These are phyloP conservation scores for Trachurus trachurus DNA, from an alignment of 2,797 vertebrate species.

Conservation along the genomic window DNA sequence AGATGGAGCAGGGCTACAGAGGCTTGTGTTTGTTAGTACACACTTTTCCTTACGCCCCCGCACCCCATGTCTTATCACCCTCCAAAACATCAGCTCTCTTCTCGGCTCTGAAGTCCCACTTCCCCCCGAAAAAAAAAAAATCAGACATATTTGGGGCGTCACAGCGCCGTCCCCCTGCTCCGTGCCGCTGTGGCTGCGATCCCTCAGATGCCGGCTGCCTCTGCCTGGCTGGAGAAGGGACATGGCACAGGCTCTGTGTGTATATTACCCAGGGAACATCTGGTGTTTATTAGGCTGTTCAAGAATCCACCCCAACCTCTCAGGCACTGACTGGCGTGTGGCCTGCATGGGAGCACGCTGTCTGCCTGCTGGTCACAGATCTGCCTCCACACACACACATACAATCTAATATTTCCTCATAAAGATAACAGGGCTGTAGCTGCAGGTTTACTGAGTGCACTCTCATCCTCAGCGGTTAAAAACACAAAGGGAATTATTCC, in stretches of 20 bases:
- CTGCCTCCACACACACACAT: slow-evolving; percentile 51
- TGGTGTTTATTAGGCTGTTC: slow-evolving; percentile 87
- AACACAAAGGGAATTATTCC: slow-evolving; percentile 52
- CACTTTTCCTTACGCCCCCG: slow-evolving; percentile 31
- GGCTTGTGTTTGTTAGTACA: slow-evolving; percentile 40
- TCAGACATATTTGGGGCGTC: slow-evolving; percentile 15
- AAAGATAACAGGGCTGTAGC: slow-evolving; percentile 66
- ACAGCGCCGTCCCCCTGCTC: slow-evolving; percentile 25
- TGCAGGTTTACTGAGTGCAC: slow-evolving; percentile 63
- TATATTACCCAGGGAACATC: slow-evolving; percentile 86
- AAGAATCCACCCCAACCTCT: slow-evolving; percentile 80
- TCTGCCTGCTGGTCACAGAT: slow-evolving; percentile 67
- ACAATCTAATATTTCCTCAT: slow-evolving; percentile 76
- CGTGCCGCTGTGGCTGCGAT: slow-evolving; percentile 51
- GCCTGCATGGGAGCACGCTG: slow-evolving; percentile 76
- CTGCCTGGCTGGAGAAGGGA: slow-evolving; percentile 73
- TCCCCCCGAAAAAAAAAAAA: background rate
- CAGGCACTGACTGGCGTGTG: slow-evolving; percentile 81
- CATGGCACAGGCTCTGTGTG: slow-evolving; percentile 81
- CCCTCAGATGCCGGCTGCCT: slow-evolving; percentile 51
- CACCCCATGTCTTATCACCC: slow-evolving; percentile 30
- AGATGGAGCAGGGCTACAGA: slow-evolving; percentile 59
- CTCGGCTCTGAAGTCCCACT: background rate
- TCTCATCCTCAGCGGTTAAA: slow-evolving; percentile 67
- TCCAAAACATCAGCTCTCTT: slow-evolving; percentile 12